Percentiles rank a stretch among this genome's conserved stretches.
phyloP scores from a whole-genome alignment of 2,888 invertebrate genomes.

The Lithophane semibrunnea region DNA sequence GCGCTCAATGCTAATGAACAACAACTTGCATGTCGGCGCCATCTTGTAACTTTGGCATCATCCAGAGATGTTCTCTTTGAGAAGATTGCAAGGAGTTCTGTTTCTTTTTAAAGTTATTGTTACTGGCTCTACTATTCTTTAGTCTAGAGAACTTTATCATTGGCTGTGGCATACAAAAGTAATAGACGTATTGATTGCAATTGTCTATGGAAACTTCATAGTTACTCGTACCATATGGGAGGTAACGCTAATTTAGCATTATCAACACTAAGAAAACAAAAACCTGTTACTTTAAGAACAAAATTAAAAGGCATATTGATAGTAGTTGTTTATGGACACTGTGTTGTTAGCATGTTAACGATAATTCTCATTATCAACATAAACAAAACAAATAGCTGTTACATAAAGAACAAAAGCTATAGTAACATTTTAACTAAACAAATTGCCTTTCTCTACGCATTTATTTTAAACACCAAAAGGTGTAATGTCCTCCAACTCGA shows the following conservation, averaged over 20 bases:
- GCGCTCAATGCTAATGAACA: slow-evolving; percentile 42
- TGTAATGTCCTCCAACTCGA: slow-evolving; percentile 67
- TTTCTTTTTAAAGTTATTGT: slow-evolving; percentile 8
- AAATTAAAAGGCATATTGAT: slow-evolving; percentile 3
- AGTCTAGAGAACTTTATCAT: neutral
- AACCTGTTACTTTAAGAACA: slow-evolving; percentile 22
- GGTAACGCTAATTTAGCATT: slow-evolving; percentile 2
- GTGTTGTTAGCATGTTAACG: neutral
- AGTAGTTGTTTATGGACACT: neutral
- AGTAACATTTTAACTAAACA: slow-evolving; percentile 43
- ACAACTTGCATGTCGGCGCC: slow-evolving; percentile 36
- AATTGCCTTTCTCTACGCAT: slow-evolving; percentile 43
- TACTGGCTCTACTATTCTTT: neutral
- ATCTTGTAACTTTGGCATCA: slow-evolving; percentile 35
- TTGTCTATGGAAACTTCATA: neutral
- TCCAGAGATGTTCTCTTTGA: slow-evolving; percentile 7
- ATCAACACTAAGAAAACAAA: slow-evolving; percentile 9
- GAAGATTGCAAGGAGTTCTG: neutral
- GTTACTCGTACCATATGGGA: neutral
- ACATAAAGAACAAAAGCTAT: slow-evolving; percentile 24
- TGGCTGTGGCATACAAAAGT: neutral
- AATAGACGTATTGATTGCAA: neutral
- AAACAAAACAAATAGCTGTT: slow-evolving; percentile 32
- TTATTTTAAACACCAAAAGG: slow-evolving; percentile 56
- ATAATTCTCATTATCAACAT: slow-evolving; percentile 17